Percentiles rank a stretch among this genome's conserved stretches.
These are phyloP conservation scores for Acrossocheilus fasciatus DNA, from an alignment of 2,797 vertebrate species.

Conservation along the genomic window DNA sequence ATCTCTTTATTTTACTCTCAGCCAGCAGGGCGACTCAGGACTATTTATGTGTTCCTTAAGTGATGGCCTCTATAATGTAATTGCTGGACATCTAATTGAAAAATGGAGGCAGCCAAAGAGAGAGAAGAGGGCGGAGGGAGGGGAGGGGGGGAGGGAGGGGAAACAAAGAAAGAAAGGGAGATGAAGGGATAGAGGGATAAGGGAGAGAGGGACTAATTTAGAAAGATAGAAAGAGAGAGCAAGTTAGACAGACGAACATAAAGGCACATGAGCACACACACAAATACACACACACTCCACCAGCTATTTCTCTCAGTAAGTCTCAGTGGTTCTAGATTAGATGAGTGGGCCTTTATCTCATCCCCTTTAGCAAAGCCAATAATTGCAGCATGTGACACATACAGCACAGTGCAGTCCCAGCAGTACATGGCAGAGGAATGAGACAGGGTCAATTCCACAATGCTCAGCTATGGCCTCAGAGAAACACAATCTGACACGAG, in stretches of 20 bases:
- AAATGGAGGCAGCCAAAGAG: constrained; percentile 57
- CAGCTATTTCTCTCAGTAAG: constrained; percentile 71
- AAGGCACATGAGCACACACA: not conserved
- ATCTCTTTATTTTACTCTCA: constrained; percentile 53
- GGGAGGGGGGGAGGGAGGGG: not conserved
- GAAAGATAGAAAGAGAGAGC: constrained; percentile 19
- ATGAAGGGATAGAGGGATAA: constrained; percentile 32
- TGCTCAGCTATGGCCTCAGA: constrained; percentile 7
- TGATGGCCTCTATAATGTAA: constrained; percentile 77
- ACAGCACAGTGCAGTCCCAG: constrained; percentile 51
- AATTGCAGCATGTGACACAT: constrained; percentile 61
- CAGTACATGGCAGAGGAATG: constrained; percentile 61
- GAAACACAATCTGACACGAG: constrained; percentile 7
- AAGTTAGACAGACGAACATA: constrained; percentile 16
- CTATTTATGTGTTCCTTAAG: constrained; percentile 78
- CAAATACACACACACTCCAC: constrained; percentile 47
- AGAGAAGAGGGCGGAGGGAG: not conserved
- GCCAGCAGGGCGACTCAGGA: constrained; percentile 57
- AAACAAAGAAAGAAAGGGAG: constrained; percentile 36
- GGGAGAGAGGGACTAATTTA: not conserved
- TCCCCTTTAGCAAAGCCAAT: constrained; percentile 73
- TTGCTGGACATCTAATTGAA: constrained; percentile 73
- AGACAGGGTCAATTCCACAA: constrained; percentile 51
- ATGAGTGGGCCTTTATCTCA: constrained; percentile 75
- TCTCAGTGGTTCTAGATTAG: constrained; percentile 72